Percentiles rank a stretch among this genome's conserved stretches.
phyloP scores from a whole-genome alignment of 2,888 invertebrate species.

The Tanytarsus gracilentus region DNA sequence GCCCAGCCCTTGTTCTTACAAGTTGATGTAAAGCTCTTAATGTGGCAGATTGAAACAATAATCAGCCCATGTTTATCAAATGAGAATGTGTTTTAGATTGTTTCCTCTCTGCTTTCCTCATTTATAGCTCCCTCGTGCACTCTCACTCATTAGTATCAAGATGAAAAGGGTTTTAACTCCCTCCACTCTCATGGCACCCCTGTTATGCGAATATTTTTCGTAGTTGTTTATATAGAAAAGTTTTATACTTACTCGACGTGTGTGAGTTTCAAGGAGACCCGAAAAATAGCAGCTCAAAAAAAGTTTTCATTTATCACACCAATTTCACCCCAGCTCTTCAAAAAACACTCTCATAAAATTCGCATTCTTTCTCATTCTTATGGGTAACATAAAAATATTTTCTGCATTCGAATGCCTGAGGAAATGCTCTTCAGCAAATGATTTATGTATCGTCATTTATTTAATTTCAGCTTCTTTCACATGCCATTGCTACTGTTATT shows the following conservation, averaged over 20 bases:
- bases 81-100: conserved; percentile 10
- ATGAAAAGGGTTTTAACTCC: too few relatives aligned
- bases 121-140: too few relatives aligned
- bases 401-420: neutral
- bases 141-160: too few relatives aligned
- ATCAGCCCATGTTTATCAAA: conserved; percentile 12
- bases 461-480: conserved; percentile 7
- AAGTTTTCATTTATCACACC: conserved; percentile 24
- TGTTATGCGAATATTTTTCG: too few relatives aligned
- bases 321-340: neutral
- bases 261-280: too few relatives aligned
- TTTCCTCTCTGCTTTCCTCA: too few relatives aligned
- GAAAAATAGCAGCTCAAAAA: neutral
- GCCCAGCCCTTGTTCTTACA: too few relatives aligned
- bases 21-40: conserved; percentile 5
- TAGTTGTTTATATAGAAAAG: too few relatives aligned
- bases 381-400: neutral
- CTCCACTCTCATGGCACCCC: too few relatives aligned
- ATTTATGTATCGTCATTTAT: conserved; percentile 8
- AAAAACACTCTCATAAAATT: neutral
- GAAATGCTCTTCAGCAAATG: neutral
- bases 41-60: conserved; percentile 13
- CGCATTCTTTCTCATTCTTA: neutral
- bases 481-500: too few relatives aligned
- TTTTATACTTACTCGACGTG: too few relatives aligned